phyloP scores from a whole-genome alignment of 2,888 invertebrate species.

The Trichacis sp. region DNA sequence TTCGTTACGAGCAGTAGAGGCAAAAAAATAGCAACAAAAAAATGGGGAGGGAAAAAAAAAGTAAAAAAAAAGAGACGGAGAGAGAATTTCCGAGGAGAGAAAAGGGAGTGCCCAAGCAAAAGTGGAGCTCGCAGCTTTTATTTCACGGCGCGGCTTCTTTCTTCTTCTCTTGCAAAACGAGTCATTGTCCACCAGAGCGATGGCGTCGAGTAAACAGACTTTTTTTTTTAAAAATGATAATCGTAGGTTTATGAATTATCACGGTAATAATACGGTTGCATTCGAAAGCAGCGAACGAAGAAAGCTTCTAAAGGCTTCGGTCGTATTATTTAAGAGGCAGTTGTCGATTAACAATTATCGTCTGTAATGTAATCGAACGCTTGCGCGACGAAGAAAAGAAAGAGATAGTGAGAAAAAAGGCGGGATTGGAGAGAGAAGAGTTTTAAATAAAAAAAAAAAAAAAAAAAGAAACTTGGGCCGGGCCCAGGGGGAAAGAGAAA shows the following conservation, averaged over 20 bases:
- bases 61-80: constrained; percentile 29
- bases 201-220: too few species aligned
- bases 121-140: too few species aligned
- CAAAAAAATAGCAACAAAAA: too few species aligned
- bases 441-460: constrained; percentile 42
- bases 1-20: constrained; percentile 65
- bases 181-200: too few species aligned
- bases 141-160: constrained; percentile 44
- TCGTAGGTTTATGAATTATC: constrained; percentile 61
- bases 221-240: constrained; percentile 45
- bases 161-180: not conserved
- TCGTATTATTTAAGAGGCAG: too few species aligned
- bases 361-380: not conserved
- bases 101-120: constrained; percentile 32
- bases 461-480: too few species aligned
- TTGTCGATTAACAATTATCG: not conserved
- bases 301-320: too few species aligned
- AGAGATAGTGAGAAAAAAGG: constrained; percentile 15
- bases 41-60: constrained; percentile 33
- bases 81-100: constrained; percentile 21
- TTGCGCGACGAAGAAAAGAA: not conserved
- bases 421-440: not conserved
- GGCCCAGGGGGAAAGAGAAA: constrained; percentile 7
- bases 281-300: too few species aligned
- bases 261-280: constrained; percentile 29